These are phyloP conservation scores for Ctenosaura bakeri DNA, from an alignment of 2,797 vertebrate species.

Conservation along the genomic window DNA sequence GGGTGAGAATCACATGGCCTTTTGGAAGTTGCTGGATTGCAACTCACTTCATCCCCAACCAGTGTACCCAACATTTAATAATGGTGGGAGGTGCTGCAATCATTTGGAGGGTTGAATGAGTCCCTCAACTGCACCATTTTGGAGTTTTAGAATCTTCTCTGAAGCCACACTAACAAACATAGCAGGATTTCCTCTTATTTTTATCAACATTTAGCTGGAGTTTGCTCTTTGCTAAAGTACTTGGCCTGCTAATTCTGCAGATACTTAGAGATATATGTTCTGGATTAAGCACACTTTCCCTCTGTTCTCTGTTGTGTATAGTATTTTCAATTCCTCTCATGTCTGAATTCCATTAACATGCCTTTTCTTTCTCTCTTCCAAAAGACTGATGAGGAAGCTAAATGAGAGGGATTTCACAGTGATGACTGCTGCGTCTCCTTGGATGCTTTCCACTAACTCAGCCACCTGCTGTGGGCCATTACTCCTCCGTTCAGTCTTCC, in stretches of 20 bases:
- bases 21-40: too few species aligned
- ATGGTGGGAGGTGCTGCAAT: too few species aligned
- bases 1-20: too few species aligned
- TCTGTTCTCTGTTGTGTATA: not conserved
- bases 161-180: not conserved
- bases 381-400: slow-evolving; percentile 58
- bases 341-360: slow-evolving; percentile 49
- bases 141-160: not conserved
- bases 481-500: slow-evolving; percentile 36
- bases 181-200: not conserved
- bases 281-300: slow-evolving; percentile 36
- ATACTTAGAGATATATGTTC: slow-evolving; percentile 39
- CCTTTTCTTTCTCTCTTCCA: slow-evolving; percentile 33
- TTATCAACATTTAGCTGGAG: not conserved
- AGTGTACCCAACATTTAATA: too few species aligned
- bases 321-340: slow-evolving; percentile 57
- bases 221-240: slow-evolving; percentile 1
- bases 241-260: slow-evolving; percentile 47
- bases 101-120: too few species aligned
- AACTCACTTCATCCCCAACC: too few species aligned
- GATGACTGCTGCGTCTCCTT: not conserved
- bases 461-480: slow-evolving; percentile 8
- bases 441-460: slow-evolving; percentile 39
- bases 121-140: not conserved
- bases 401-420: slow-evolving; percentile 44